These are phyloP conservation scores for Solenopsis fugax DNA, from an alignment of 1,140 invertebrate species.

Conservation along the genomic window DNA sequence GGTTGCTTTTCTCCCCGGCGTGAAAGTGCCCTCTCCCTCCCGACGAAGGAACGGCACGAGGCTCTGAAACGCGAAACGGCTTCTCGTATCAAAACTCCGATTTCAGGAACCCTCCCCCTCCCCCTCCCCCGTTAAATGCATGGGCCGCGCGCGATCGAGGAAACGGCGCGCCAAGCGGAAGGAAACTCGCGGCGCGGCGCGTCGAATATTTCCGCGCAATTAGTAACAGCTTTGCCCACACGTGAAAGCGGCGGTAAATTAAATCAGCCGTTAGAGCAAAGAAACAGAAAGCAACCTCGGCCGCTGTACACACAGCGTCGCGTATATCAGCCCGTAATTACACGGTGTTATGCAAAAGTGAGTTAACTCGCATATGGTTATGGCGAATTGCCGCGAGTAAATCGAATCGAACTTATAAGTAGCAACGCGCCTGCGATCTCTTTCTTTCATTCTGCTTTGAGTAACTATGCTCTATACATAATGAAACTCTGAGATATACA, in stretches of 20 bases:
- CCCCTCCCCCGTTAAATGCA: no score
- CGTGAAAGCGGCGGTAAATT: constrained; percentile 78
- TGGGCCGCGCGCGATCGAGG: constrained; percentile 57
- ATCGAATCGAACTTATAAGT: neutral
- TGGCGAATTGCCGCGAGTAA: constrained; percentile 8
- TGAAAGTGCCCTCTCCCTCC: constrained; percentile 78
- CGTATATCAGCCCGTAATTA: constrained; percentile 43
- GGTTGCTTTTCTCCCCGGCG: constrained; percentile 80
- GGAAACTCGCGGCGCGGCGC: constrained; percentile 58
- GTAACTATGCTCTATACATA: neutral
- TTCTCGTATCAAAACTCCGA: constrained; percentile 54
- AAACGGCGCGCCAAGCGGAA: constrained; percentile 66
- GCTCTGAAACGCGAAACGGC: constrained; percentile 66
- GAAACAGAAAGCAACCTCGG: constrained; percentile 68
- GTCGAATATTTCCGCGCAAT: constrained; percentile 74
- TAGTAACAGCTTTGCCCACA: constrained; percentile 68
- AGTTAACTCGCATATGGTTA: constrained; percentile 39
- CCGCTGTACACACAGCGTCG: neutral
- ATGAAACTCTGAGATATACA: neutral
- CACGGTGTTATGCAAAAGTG: constrained; percentile 50
- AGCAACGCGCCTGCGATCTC: neutral
- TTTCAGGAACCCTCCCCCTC: neutral
- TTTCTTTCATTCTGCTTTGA: neutral
- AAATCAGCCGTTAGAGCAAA: constrained; percentile 75
- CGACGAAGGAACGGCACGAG: constrained; percentile 64